Conservation (phyloP, 1,140 invertebrate species). For the Drosophila obscura region DNA sequence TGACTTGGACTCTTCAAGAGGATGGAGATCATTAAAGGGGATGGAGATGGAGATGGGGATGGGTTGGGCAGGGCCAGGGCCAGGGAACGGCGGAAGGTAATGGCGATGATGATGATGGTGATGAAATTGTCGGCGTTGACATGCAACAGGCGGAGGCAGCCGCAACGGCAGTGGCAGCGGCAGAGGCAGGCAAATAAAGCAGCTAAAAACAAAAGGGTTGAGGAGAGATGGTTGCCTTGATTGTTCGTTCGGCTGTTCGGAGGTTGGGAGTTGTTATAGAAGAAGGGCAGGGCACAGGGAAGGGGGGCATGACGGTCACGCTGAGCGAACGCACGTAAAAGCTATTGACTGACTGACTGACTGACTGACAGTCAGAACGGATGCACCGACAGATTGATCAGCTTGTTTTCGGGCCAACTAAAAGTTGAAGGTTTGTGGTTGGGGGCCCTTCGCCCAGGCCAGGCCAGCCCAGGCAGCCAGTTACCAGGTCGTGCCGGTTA, state of each 20-base stretch:
- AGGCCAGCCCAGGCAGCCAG: slow-evolving; percentile 5
- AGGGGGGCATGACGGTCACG: slow-evolving; percentile 76
- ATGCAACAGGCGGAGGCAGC: slow-evolving; percentile 62
- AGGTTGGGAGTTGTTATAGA: slow-evolving; percentile 7
- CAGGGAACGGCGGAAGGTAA: slow-evolving; percentile 3
- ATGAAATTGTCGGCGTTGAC: slow-evolving; percentile 80
- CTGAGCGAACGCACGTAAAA: slow-evolving; percentile 75
- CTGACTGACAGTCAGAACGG: slow-evolving; percentile 16
- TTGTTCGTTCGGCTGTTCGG: slow-evolving; percentile 30
- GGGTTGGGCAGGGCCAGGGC: neutral
- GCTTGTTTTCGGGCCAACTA: slow-evolving; percentile 47
- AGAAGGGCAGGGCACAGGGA: slow-evolving; percentile 12
- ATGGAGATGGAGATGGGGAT: slow-evolving; percentile 23
- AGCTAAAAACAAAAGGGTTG: slow-evolving; percentile 72
- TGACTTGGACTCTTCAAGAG: slow-evolving; percentile 63
- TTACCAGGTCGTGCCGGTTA: slow-evolving; percentile 59
- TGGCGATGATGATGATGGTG: slow-evolving; percentile 48
- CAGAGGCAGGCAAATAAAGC: slow-evolving; percentile 64
- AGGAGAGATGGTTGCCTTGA: slow-evolving; percentile 57
- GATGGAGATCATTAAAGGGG: slow-evolving; percentile 35
- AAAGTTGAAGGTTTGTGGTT: slow-evolving; percentile 69
- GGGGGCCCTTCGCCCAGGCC: neutral
- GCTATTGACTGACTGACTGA: slow-evolving; percentile 64
- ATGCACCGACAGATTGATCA: slow-evolving; percentile 65
- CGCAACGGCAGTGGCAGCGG: slow-evolving; percentile 18